Evolutionary conservation across 1,140 invertebrate genomes (phyloP).

Genomic region (Amphibalanus amphitrite): DNA sequence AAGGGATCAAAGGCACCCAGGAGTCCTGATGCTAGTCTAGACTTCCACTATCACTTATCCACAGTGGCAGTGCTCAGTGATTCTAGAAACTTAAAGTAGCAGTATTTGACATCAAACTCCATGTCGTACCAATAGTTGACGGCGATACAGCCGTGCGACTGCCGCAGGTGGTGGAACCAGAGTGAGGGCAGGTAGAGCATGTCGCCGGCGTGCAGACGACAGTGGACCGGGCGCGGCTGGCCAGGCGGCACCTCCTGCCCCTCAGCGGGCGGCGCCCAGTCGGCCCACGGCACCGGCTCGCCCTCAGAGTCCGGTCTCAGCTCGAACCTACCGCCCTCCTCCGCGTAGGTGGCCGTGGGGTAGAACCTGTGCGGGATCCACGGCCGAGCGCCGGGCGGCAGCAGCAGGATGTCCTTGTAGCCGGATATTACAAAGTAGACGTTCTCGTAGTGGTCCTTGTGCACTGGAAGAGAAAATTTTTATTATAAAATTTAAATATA

Average conservation of each 20-base stretch:
- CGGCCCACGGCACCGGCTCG: slow-evolving; percentile 44
- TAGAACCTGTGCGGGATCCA: slow-evolving; percentile 53
- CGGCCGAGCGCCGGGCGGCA: slow-evolving; percentile 56
- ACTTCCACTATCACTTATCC: too few species aligned
- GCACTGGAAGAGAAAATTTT: slow-evolving; percentile 45
- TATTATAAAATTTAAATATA: too few species aligned
- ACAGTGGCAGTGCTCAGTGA: too few species aligned
- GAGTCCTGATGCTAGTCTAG: too few species aligned
- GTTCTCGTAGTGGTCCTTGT: slow-evolving; percentile 78
- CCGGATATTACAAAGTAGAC: slow-evolving; percentile 66
- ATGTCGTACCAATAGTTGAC: slow-evolving; percentile 83
- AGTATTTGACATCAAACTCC: slow-evolving; percentile 68
- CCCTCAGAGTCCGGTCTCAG: slow-evolving; percentile 23
- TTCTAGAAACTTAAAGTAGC: slow-evolving; percentile 53
- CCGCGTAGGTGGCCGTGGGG: slow-evolving; percentile 37
- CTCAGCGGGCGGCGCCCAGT: slow-evolving; percentile 42
- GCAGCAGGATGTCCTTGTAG: slow-evolving; percentile 57
- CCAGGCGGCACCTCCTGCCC: slow-evolving; percentile 43
- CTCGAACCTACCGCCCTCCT: slow-evolving; percentile 27
- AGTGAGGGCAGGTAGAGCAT: slow-evolving; percentile 62
- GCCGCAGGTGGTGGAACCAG: slow-evolving; percentile 73
- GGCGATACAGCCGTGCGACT: slow-evolving; percentile 63
- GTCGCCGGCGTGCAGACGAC: slow-evolving; percentile 50
- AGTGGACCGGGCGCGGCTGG: slow-evolving; percentile 38
- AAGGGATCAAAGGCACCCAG: too few species aligned